Conservation (phyloP, 2,888 invertebrate species). For the Torymus texanus region DNA sequence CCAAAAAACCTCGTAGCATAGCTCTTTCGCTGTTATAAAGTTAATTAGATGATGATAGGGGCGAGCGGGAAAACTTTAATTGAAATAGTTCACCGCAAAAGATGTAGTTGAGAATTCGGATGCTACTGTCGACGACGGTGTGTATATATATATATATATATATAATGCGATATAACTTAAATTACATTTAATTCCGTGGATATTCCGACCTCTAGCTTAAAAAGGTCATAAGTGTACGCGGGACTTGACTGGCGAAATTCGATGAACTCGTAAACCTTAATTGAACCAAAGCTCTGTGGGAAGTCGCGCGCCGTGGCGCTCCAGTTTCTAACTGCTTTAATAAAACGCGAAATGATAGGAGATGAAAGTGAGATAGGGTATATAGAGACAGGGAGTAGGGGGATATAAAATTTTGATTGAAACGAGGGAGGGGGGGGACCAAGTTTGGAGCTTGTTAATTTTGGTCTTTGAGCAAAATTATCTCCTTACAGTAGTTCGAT, state of each 20-base stretch:
- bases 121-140: too few relatives aligned
- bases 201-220: background rate
- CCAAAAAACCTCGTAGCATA: too few relatives aligned
- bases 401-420: too few relatives aligned
- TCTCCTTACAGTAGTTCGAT: too few relatives aligned
- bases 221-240: conserved; percentile 29
- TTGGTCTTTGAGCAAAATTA: too few relatives aligned
- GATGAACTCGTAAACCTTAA: conserved; percentile 50
- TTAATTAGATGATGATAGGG: background rate
- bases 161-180: background rate
- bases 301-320: conserved; percentile 10
- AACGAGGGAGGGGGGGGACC: too few relatives aligned
- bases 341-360: background rate
- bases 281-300: conserved; percentile 31
- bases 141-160: too few relatives aligned
- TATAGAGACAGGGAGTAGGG: too few relatives aligned
- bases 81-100: background rate
- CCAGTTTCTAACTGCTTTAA: conserved; percentile 29
- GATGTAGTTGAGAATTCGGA: background rate
- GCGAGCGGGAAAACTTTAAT: conserved; percentile 14
- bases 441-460: too few relatives aligned
- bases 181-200: conserved; percentile 25
- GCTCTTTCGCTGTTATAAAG: background rate
- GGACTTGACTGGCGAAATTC: conserved; percentile 23
- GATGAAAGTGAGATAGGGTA: too few relatives aligned